Evolutionary conservation across 92 coral and sea anemone genomes (phyloP).

Genomic region (Epizoanthus illoricatus): DNA sequence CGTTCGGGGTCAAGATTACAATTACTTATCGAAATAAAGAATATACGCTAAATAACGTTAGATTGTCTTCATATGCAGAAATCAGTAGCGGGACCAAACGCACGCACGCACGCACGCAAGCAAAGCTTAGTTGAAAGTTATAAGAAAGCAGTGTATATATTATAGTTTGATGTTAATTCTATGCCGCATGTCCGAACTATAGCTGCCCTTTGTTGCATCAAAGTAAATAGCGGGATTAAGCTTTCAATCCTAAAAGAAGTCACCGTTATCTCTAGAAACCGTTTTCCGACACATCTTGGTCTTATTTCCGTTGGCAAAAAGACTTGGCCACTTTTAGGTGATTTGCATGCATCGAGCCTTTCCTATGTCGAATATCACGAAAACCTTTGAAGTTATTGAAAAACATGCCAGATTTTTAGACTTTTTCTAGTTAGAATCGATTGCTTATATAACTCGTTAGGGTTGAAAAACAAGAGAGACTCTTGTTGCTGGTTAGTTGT

Average conservation of each 20-base stretch:
- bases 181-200: conserved; percentile 3
- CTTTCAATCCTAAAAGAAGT: conserved; percentile 21
- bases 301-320: conserved; percentile 25
- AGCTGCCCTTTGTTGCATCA: not conserved
- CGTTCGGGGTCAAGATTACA: conserved; percentile 22
- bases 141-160: not conserved
- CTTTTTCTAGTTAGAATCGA: not conserved
- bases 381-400: not conserved
- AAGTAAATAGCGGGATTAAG: conserved; percentile 29
- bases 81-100: too few relatives aligned
- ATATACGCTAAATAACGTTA: conserved; percentile 3
- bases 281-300: conserved; percentile 22
- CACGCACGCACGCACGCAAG: too few relatives aligned
- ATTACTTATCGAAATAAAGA: conserved; percentile 35
- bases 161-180: conserved; percentile 1
- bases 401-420: not conserved
- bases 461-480: not conserved
- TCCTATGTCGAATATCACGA: conserved; percentile 8
- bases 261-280: conserved; percentile 33
- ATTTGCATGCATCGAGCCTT: conserved; percentile 30
- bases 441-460: not conserved
- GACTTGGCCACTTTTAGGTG: conserved; percentile 1
- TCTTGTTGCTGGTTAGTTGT: not conserved
- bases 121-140: not conserved
- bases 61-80: too few relatives aligned